These are phyloP conservation scores for Rhopalosiphum nymphaeae DNA, from an alignment of 2,888 invertebrate species.

Conservation along the genomic window DNA sequence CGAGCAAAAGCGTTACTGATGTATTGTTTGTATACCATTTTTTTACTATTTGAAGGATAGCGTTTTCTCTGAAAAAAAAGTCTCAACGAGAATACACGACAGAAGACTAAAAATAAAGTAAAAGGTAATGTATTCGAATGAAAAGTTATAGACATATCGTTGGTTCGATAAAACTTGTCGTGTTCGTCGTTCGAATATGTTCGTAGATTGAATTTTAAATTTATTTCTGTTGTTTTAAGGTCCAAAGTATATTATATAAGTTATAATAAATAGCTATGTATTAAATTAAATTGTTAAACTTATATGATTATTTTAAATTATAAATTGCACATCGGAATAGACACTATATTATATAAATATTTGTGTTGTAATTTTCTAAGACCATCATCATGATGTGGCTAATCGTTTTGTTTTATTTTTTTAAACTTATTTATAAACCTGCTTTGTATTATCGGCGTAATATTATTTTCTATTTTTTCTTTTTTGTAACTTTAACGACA, in stretches of 20 bases:
- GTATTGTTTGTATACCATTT: background rate
- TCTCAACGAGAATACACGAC: background rate
- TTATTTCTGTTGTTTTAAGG: background rate
- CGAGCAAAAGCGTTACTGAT: background rate
- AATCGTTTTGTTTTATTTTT: background rate
- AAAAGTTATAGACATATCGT: background rate
- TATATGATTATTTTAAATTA: background rate
- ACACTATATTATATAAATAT: background rate
- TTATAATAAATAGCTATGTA: background rate
- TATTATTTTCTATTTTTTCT: background rate
- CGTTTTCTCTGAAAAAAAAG: background rate
- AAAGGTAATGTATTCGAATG: background rate
- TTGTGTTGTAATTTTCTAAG: background rate
- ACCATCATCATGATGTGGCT: background rate
- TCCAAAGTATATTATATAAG: background rate
- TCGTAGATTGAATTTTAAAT: background rate
- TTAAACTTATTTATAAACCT: background rate
- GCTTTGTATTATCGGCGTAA: background rate
- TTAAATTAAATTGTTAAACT: background rate
- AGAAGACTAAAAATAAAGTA: background rate
- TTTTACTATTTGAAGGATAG: background rate
- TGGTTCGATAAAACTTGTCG: background rate
- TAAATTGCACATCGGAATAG: background rate
- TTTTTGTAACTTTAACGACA: background rate
- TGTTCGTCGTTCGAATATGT: background rate